Conservation (phyloP, 2,888 invertebrate species). For the Halictus ligatus region DNA sequence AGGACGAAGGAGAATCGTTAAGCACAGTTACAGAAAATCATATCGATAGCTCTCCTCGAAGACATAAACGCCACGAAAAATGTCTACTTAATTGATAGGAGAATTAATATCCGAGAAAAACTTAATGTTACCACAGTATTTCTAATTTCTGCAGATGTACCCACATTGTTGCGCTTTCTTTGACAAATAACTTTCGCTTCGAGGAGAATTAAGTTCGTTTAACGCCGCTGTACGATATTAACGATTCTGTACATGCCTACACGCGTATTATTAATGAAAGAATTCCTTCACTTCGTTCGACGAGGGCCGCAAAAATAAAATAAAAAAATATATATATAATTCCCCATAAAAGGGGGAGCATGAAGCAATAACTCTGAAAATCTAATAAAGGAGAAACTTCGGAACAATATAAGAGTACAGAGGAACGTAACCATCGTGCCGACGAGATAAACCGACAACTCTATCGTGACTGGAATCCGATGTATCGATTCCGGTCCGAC, state of each 20-base stretch:
- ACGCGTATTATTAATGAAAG: background rate
- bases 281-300: background rate
- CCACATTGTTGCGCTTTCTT: background rate
- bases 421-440: background rate
- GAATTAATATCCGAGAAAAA: background rate
- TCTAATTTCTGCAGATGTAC: background rate
- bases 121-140: background rate
- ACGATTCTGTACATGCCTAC: background rate
- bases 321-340: background rate
- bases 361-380: conserved; percentile 6
- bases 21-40: background rate
- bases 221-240: background rate
- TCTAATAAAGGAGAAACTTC: background rate
- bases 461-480: conserved; percentile 36
- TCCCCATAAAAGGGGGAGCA: background rate
- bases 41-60: background rate
- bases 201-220: background rate
- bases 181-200: background rate
- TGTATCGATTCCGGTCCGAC: conserved; percentile 32
- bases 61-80: background rate
- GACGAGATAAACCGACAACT: conserved; percentile 31
- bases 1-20: background rate
- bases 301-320: background rate
- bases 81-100: background rate
- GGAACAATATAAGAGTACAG: background rate